phyloP scores from a whole-genome alignment of 2,888 invertebrate species.

The Nematopogon swammerdamellus region DNA sequence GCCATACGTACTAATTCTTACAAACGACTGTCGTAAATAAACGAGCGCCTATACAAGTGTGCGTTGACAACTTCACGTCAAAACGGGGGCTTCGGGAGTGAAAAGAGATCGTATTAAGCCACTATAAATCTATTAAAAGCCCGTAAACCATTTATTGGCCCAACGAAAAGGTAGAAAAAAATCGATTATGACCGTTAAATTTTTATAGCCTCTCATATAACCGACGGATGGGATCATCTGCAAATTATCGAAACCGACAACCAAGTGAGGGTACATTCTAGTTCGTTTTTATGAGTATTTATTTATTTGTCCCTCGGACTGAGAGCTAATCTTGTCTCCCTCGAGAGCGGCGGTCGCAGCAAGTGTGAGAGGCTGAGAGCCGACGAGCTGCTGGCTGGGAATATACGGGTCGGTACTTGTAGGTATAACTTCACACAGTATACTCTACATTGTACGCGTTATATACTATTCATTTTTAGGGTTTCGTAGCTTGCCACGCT shows the following conservation, averaged over 20 bases:
- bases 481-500: too few relatives aligned
- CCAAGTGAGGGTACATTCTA: neutral
- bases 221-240: constrained; percentile 3
- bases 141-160: constrained; percentile 3
- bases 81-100: neutral
- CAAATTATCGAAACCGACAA: constrained; percentile 1
- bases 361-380: too few relatives aligned
- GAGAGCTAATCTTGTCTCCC: neutral
- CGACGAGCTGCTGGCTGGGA: too few relatives aligned
- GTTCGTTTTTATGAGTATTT: neutral
- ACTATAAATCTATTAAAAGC: constrained; percentile 4
- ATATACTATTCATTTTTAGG: too few relatives aligned
- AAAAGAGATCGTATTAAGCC: constrained; percentile 1
- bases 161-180: constrained; percentile 3
- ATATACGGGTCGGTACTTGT: too few relatives aligned
- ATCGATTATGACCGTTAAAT: constrained; percentile 5
- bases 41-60: neutral
- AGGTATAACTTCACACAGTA: too few relatives aligned
- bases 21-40: neutral
- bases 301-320: constrained; percentile 1
- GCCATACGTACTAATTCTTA: neutral
- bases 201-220: constrained; percentile 3
- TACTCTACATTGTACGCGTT: too few relatives aligned
- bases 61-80: neutral
- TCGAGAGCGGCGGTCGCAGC: too few relatives aligned